Evolutionary conservation across 2,888 invertebrate genomes (phyloP).

Genomic region (Phalera bucephala): DNA sequence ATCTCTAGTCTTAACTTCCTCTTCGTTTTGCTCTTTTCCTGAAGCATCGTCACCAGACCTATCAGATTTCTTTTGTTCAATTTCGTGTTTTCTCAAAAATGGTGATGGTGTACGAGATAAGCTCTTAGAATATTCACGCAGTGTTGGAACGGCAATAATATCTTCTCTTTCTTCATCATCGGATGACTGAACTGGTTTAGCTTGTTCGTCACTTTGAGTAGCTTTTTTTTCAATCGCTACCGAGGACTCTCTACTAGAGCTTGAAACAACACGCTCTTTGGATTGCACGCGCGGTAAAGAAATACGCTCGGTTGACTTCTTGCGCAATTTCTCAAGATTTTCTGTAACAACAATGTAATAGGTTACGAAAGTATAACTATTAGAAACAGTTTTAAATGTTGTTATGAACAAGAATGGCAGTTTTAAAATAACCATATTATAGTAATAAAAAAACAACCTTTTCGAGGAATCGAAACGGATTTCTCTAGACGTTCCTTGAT

Average conservation of each 20-base stretch:
- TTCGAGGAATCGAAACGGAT: conserved; percentile 74
- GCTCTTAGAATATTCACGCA: conserved; percentile 86
- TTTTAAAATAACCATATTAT: too few relatives aligned
- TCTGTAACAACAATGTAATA: conserved; percentile 55
- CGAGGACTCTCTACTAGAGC: conserved; percentile 75
- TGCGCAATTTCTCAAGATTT: conserved; percentile 60
- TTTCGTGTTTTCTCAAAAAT: conserved; percentile 88
- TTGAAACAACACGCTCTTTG: conserved; percentile 67
- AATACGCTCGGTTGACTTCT: conserved; percentile 65
- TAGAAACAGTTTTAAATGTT: too few relatives aligned
- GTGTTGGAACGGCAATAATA: conserved; percentile 60
- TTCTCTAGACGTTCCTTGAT: conserved; percentile 76
- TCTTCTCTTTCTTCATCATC: conserved; percentile 73
- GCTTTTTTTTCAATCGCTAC: conserved; percentile 64
- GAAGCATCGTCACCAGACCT: conserved; percentile 71
- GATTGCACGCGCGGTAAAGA: conserved; percentile 54
- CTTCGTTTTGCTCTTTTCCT: conserved; percentile 74
- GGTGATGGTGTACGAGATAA: conserved; percentile 94
- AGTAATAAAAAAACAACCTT: too few relatives aligned
- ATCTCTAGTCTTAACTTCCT: conserved; percentile 51
- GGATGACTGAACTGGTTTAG: conserved; percentile 58
- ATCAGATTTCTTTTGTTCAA: conserved; percentile 74
- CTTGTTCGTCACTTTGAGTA: conserved; percentile 46
- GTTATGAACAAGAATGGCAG: too few relatives aligned
- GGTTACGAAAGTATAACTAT: too few relatives aligned